Evolutionary conservation across 2,797 vertebrate species (phyloP), one percentile per base, ranked within the genome.

Genomic region (Hemitrygon akajei): DNA sequence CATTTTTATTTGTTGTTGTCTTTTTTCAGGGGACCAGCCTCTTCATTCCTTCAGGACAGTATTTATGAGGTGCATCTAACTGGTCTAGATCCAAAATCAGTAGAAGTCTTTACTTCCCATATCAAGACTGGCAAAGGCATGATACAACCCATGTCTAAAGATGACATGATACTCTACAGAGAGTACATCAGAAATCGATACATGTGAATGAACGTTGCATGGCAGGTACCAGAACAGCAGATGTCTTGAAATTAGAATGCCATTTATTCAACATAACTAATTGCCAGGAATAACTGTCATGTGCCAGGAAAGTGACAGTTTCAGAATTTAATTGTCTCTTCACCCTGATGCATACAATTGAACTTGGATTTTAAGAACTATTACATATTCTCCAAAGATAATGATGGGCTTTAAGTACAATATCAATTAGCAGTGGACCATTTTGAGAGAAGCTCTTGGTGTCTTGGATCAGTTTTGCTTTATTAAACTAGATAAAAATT

Each of bases 11-110:
- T 73, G 71, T 25, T 25, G 93, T 47, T 47, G 80, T 3, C 94
- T 81, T 95, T n/a, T 94, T 94, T 63, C 95, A 99, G 99, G 94
- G 96, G 95, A 94, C 98, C 97, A 0, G 98, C 99, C 93, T 98
- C 98, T 0, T 95, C 96, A 94, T 98, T 99, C 96, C 95, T 97
- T 0, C 96, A 97, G 94, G 98, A 99, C 97, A 98, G 98, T 95
- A 97, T 98, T 96, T 98, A 98, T 0, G 97, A 96, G 94, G 96
- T 97, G 2, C 97, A 96, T 12, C 97, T 97, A 40, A 98, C 98
- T 0, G 96, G 95, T 94, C 97, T 97, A 37, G 97, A 98, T 95
- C 95, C 95, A 87, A 97, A 97, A 95, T 98, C 97, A 63, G 95
- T 95, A 30, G 97, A 98, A 47, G 96, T 98, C 95, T 99, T 99